A percentile compares a stretch with the other conserved stretches of the same genome.
phyloP scores from a whole-genome alignment of 1,140 invertebrate genomes.

The Saccostrea echinata region DNA sequence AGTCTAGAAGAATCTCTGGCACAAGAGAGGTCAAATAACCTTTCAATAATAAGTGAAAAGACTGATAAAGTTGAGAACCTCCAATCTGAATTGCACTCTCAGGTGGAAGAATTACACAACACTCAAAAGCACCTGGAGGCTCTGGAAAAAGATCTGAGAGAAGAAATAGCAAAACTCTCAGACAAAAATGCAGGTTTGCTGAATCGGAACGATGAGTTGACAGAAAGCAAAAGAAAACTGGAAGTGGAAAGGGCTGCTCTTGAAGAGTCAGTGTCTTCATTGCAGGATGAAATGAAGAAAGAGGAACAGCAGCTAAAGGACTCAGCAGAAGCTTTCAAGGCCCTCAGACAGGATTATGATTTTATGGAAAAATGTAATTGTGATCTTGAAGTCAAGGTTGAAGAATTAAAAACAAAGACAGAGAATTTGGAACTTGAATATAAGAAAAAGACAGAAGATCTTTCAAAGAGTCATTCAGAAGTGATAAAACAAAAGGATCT shows the following conservation, averaged over 20 bases:
- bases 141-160: background rate
- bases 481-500: background rate
- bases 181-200: conserved; percentile 20
- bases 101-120: background rate
- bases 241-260: background rate
- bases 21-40: background rate
- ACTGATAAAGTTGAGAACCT: background rate
- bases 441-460: background rate
- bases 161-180: background rate
- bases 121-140: background rate
- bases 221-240: conserved; percentile 14
- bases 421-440: background rate
- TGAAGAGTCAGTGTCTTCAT: background rate
- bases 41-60: background rate
- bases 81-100: background rate
- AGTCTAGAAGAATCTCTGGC: background rate
- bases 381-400: conserved; percentile 25
- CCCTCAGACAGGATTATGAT: conserved; percentile 42
- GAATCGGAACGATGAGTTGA: background rate
- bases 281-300: background rate
- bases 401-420: conserved; percentile 15
- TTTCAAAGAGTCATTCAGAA: background rate
- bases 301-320: conserved; percentile 21
- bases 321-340: background rate
- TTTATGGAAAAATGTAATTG: conserved; percentile 30